These are phyloP conservation scores for Ornithoptera priamus DNA, from an alignment of 2,888 invertebrate species.

Conservation along the genomic window DNA sequence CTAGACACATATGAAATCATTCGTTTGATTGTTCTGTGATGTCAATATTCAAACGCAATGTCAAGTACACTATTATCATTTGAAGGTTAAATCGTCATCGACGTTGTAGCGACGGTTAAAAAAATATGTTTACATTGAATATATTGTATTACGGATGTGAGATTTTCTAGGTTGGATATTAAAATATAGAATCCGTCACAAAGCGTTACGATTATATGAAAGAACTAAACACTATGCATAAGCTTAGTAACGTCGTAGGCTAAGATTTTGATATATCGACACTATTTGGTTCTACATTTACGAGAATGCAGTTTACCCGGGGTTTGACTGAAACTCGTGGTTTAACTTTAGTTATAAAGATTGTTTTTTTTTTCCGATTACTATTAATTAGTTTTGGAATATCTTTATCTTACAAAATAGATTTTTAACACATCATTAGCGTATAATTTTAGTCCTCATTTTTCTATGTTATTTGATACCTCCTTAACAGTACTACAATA, in stretches of 20 bases:
- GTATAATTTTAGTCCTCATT: slow-evolving; percentile 49
- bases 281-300: background rate
- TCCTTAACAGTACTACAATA: slow-evolving; percentile 38
- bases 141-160: background rate
- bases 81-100: background rate
- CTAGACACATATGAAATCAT: background rate
- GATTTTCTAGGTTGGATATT: background rate
- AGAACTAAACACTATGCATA: background rate
- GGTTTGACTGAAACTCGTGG: background rate
- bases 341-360: background rate
- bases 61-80: background rate
- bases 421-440: slow-evolving; percentile 44
- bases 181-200: background rate
- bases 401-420: no score
- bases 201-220: background rate
- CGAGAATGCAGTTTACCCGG: background rate
- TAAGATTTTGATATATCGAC: no score
- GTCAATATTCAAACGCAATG: background rate
- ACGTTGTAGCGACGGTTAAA: background rate
- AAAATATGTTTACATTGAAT: background rate
- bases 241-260: background rate
- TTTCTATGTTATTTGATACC: slow-evolving; percentile 36
- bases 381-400: background rate
- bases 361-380: background rate
- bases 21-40: background rate